A percentile compares a stretch with the other conserved stretches of the same genome.
Evolutionary conservation across 2,888 invertebrate species (phyloP).

Genomic region (Cephus nigrinus): DNA sequence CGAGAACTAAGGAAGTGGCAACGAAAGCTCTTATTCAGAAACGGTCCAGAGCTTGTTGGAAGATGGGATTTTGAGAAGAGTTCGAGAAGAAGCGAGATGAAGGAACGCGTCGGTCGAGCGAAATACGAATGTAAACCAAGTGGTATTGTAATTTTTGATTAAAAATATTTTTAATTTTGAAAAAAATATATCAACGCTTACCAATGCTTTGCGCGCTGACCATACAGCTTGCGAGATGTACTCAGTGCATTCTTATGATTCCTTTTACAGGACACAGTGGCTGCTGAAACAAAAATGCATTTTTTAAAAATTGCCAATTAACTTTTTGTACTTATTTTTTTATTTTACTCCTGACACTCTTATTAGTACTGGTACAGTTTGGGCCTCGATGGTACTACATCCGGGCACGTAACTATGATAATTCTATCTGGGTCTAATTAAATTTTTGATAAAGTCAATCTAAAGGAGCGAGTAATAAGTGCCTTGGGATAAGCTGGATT

Average conservation of each 20-base stretch:
- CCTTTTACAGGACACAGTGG: not conserved
- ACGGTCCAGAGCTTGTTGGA: not conserved
- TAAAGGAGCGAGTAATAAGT: not conserved
- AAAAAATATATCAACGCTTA: conserved; percentile 10
- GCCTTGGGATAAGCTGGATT: too few relatives aligned
- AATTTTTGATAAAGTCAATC: conserved; percentile 19
- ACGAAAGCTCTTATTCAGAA: not conserved
- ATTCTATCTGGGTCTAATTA: conserved; percentile 14
- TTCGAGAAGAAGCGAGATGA: too few relatives aligned
- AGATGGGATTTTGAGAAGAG: not conserved
- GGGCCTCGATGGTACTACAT: too few relatives aligned
- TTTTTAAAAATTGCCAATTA: too few relatives aligned
- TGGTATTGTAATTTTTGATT: too few relatives aligned
- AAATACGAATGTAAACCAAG: too few relatives aligned
- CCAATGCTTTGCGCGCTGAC: conserved; percentile 25
- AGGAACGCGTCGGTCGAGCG: not conserved
- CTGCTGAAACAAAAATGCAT: too few relatives aligned
- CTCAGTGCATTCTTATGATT: conserved; percentile 22
- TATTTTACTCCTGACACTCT: too few relatives aligned
- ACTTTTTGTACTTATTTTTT: too few relatives aligned
- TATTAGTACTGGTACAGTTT: too few relatives aligned
- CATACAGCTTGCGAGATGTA: conserved; percentile 25
- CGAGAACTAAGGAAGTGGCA: not conserved
- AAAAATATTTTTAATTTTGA: too few relatives aligned
- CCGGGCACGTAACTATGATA: conserved; percentile 3